Evolutionary conservation across 2,797 vertebrate genomes (phyloP).

Genomic region (Manis javanica): DNA sequence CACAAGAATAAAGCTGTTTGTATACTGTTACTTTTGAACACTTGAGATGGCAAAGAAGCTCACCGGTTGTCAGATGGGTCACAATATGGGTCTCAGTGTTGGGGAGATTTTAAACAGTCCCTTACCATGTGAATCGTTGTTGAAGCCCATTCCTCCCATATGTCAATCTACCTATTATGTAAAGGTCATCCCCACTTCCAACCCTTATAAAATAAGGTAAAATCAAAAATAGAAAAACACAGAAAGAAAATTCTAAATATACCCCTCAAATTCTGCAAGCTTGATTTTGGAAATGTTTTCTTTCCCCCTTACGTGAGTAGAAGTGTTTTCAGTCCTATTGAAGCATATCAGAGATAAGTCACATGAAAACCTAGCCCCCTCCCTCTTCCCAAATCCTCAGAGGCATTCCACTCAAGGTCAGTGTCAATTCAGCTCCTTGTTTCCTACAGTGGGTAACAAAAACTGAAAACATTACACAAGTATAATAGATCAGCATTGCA

Average conservation of each 20-base stretch:
- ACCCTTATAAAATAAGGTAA: slow-evolving; percentile 57
- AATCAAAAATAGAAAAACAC: slow-evolving; percentile 20
- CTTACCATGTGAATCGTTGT: slow-evolving; percentile 84
- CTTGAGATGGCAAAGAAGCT: slow-evolving; percentile 53
- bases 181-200: slow-evolving; percentile 20
- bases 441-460: slow-evolving; percentile 12
- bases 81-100: slow-evolving; percentile 46
- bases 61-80: slow-evolving; percentile 68
- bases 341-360: slow-evolving; percentile 70
- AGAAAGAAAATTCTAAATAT: slow-evolving; percentile 47
- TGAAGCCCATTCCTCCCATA: slow-evolving; percentile 55
- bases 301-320: slow-evolving; percentile 48
- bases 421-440: background rate
- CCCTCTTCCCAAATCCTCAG: slow-evolving; percentile 49
- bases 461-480: slow-evolving; percentile 6
- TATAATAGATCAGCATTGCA: background rate
- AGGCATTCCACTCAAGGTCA: slow-evolving; percentile 51
- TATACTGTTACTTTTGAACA: slow-evolving; percentile 46
- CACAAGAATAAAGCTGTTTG: slow-evolving; percentile 41
- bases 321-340: slow-evolving; percentile 65
- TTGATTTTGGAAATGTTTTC: slow-evolving; percentile 51
- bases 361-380: slow-evolving; percentile 60
- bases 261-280: slow-evolving; percentile 55
- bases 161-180: slow-evolving; percentile 33
- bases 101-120: slow-evolving; percentile 85